Evolutionary conservation across 1,140 invertebrate species (phyloP), one percentile per base, ranked within the genome.

Genomic region (Drosophila biarmipes): DNA sequence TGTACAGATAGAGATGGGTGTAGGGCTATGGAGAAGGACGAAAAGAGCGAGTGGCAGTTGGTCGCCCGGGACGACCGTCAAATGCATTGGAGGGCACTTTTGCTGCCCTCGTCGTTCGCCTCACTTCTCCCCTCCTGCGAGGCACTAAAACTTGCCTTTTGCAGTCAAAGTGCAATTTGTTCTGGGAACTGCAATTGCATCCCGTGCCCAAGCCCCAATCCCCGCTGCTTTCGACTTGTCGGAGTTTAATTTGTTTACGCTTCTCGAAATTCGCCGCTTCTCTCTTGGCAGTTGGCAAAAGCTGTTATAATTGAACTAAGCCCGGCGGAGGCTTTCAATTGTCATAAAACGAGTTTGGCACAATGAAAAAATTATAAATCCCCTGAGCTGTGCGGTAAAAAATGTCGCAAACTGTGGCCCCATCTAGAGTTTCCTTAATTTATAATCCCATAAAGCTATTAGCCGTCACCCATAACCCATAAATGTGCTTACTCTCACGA

Each of bases 111-210:
- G 57, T 56, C 29, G 8, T 31, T 10, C 53, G 54, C 40, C 17
- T 15, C 10, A 1, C 15, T 7, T 15, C 24, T 29, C 21, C 61
- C 78, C 78, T 34, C 48, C 38, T 21, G 21, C 15, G 42, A 11
- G 54, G 61, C 73, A 78, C 78, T 78, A 81, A 87, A 76, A 87
- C 73, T 86, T 87, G 78, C 82, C 74, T 75, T 84, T 75, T 75
- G 62, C 69, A 80, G 82, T 86, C 82, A 87, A 86, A 86, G 82
- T 86, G 82, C 82, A 86, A 86, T 86, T 86, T 84, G 80, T 79
- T 79, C 61, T 57, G 69, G 69, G 61, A 69, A 58, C 67, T 75
- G 82, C 82, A 56, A 77, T 59, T 78, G 72, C 52, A 58, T 40
- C 51, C 43, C 52, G 19, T 17, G 21, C 21, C 11, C 61, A 24